Evolutionary conservation across 2,113 vertebrate species (phyloP).

Genomic region (Crotalus helleri): DNA sequence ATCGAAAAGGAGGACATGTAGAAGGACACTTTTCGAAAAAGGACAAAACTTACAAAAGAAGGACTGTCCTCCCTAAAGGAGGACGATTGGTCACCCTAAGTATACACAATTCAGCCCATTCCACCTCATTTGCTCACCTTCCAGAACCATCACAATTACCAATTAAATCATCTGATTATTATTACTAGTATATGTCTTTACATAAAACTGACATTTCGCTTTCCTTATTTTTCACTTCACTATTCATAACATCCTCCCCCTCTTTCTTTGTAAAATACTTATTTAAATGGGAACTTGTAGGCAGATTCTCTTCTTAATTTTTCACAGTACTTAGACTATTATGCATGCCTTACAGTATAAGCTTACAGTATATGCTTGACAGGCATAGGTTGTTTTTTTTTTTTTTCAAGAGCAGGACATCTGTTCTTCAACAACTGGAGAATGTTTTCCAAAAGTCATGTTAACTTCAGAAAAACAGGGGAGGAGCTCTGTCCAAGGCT

Average conservation of each 20-base stretch:
- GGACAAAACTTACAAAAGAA: too few relatives aligned
- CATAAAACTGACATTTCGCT: not conserved
- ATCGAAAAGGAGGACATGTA: too few relatives aligned
- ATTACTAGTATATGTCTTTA: not conserved
- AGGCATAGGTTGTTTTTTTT: not conserved
- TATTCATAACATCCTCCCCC: not conserved
- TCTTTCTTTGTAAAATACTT: not conserved
- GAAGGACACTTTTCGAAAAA: too few relatives aligned
- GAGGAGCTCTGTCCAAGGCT: not conserved
- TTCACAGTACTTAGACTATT: not conserved
- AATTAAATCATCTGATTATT: not conserved
- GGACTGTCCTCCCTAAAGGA: too few relatives aligned
- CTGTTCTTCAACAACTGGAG: not conserved
- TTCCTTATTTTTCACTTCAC: not conserved
- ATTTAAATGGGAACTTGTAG: not conserved
- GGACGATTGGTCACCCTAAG: too few relatives aligned
- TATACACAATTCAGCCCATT: not conserved
- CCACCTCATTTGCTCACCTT: not conserved
- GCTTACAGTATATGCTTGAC: too few relatives aligned
- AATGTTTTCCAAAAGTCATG: not conserved
- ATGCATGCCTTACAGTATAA: not conserved
- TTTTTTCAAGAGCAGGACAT: not conserved
- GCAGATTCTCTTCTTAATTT: not conserved
- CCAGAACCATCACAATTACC: not conserved
- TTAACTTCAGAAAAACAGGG: not conserved